Conservation (phyloP, 2,888 invertebrate species). For the Tachina fera region DNA sequence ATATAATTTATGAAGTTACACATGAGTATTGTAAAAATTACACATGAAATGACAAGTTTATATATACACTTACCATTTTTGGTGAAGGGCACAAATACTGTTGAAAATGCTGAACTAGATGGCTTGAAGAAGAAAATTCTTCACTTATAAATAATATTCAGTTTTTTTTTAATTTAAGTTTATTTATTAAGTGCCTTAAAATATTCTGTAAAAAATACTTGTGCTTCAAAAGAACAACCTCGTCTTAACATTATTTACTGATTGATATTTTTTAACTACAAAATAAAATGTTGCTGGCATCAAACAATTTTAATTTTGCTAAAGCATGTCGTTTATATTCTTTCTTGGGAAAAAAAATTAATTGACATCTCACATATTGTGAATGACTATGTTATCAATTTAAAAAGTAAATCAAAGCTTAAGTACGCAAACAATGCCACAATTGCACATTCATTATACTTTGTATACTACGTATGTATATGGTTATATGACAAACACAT, state of each 20-base stretch:
- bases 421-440: constrained; percentile 80
- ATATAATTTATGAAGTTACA: too few relatives aligned
- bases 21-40: too few relatives aligned
- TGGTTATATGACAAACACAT: background rate
- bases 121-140: too few relatives aligned
- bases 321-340: background rate
- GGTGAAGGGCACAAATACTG: too few relatives aligned
- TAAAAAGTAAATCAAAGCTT: constrained; percentile 77
- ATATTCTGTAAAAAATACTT: too few relatives aligned
- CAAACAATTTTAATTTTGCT: constrained; percentile 15
- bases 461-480: background rate
- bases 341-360: constrained; percentile 1
- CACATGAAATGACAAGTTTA: too few relatives aligned
- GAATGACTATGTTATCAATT: constrained; percentile 62
- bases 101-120: too few relatives aligned
- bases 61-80: too few relatives aligned
- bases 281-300: background rate
- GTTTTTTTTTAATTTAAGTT: too few relatives aligned
- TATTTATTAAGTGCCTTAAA: too few relatives aligned
- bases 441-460: constrained; percentile 17
- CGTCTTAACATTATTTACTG: background rate
- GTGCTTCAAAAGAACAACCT: too few relatives aligned
- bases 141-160: too few relatives aligned
- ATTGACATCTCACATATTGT: constrained; percentile 62
- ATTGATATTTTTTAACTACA: background rate